Evolutionary conservation across 2,113 vertebrate species (phyloP).

Genomic region (Sceloporus tristichus): DNA sequence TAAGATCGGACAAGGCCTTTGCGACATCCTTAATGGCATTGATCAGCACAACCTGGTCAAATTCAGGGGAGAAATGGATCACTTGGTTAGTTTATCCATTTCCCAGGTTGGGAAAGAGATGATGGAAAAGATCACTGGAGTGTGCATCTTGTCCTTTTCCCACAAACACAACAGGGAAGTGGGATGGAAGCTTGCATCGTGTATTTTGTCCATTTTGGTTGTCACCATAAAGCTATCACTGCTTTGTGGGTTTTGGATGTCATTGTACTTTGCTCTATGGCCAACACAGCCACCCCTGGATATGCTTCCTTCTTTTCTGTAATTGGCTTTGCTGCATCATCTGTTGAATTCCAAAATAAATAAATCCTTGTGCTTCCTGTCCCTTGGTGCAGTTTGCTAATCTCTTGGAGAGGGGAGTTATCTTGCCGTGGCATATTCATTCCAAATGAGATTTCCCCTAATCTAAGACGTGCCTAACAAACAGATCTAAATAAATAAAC

Average conservation of each 20-base stretch:
- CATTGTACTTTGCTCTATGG: no score
- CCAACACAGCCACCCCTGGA: no score
- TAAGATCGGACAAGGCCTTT: constrained; percentile 97
- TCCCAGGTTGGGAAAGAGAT: not conserved
- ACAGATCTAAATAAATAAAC: constrained; percentile 20
- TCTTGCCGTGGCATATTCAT: not conserved
- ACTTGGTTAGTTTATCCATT: no score
- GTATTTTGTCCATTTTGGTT: no score
- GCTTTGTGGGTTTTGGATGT: no score
- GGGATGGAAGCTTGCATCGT: not conserved
- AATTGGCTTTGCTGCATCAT: constrained; percentile 1
- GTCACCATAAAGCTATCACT: no score
- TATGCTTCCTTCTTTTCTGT: not conserved
- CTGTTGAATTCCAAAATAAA: not conserved
- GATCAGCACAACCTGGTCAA: constrained; percentile 93
- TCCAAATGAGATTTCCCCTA: not conserved
- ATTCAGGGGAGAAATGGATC: not conserved
- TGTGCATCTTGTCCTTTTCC: not conserved
- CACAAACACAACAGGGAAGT: not conserved
- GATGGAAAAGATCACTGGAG: no score
- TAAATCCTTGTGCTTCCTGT: not conserved
- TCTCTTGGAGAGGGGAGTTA: not conserved
- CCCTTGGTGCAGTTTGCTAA: not conserved
- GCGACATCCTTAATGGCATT: constrained; percentile 98
- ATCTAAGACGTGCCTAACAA: not conserved